phyloP scores from a whole-genome alignment of 2,797 vertebrate species.

The Meriones psammophilus region DNA sequence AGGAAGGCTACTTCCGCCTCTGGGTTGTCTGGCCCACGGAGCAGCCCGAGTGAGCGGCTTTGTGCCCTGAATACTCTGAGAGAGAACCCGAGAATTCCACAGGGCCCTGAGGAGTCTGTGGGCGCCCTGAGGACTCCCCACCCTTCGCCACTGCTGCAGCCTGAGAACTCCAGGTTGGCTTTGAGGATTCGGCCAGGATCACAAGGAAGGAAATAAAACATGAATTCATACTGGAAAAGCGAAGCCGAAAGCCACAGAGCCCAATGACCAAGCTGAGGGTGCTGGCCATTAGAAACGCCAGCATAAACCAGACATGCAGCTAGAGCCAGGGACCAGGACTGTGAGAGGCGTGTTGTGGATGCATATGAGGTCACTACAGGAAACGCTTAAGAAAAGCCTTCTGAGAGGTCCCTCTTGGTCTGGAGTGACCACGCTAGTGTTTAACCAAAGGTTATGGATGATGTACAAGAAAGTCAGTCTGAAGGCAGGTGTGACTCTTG shows the following conservation, averaged over 20 bases:
- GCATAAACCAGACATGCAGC: not conserved
- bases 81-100: not conserved
- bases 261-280: not conserved
- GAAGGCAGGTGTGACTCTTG: not conserved
- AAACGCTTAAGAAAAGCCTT: not conserved
- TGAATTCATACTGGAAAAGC: not conserved
- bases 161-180: not conserved
- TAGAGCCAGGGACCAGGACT: not conserved
- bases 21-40: not conserved
- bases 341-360: not conserved
- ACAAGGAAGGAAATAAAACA: not conserved
- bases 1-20: not conserved
- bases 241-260: not conserved
- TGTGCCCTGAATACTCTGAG: not conserved
- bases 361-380: not conserved
- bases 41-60: not conserved
- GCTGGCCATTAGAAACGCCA: fast-evolving
- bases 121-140: not conserved
- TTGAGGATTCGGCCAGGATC: not conserved
- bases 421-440: not conserved
- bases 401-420: not conserved
- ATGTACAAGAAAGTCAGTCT: not conserved
- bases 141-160: no score
- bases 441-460: not conserved
- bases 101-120: not conserved